Base-by-base conservation (phyloP, 1,140 invertebrate genomes). In the Brachionus koreanus region DNA sequence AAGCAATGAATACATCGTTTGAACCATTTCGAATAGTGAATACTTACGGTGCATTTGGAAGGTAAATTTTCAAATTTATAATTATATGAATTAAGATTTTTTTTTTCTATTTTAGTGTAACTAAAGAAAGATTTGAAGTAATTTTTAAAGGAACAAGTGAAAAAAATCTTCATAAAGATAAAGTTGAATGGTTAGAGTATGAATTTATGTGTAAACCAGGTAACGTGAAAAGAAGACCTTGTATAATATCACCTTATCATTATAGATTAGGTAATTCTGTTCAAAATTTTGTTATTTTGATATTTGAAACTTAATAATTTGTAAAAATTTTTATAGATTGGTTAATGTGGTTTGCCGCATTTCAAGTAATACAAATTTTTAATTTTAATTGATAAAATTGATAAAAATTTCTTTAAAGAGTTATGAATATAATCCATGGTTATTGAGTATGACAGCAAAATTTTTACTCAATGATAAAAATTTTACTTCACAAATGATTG, bases 21-120 rank as follows among this genome's bases (percentile, higher is more conserved):
- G 89, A 89, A 65, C 87, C 88, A 29, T 85, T 89, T 46, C 79
- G 88, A 83, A 85, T 89, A 57, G 87, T 90, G 23, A 89, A 90
- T 83, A 89, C 89, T 12, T 90, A 90, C 84, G 89, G 89, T 23
- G 88, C 89, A 12, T 90, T 90, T 86, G 89, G 89, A 69, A 89
- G 88, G 89, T 89, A 82, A 46, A 52, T 6, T 35, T 19, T 19
- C 69, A 33, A 43, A 19, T 33, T 19, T 29, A 23, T 33, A 79
- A 37, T 19, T 83, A 35, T 57, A 39, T 13, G 35, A 5, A 25
- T 49, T 29, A 13, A 25, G 10, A 79, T 63, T 82, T 82, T 61
- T 35, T 67, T 83, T 84, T 19, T 23, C 19, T 83, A 23, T 82
- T 29, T 35, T 85, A 89, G 89, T 84, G 83, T 89, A 5, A 89